Evolutionary conservation across 2,113 vertebrate species (phyloP), one percentile per base, ranked within the genome.

Genomic region (Cephalopholis sonnerati): DNA sequence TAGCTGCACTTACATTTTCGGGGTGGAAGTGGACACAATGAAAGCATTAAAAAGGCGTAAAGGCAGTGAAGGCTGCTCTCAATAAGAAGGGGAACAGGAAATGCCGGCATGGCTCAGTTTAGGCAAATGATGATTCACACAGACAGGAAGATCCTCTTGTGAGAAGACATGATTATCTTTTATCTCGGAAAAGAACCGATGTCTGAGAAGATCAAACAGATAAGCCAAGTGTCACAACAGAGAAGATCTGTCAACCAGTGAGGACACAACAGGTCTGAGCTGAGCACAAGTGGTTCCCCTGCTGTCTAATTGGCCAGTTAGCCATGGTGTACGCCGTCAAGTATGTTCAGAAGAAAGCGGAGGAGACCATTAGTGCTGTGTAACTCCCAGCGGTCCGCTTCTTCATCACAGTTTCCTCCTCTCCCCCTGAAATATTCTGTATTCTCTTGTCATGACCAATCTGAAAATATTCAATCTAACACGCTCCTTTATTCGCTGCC

Each of bases 231-330:
- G 83, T 82, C 84, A 65, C 71, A 68, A 48, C 74, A 72, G 48
- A 89, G 81, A 77, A 61, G 51, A 86, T 89, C 76, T 74, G 84
- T 90, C 90, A 89, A 70, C 74, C 82, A 71, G 65, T 9, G 61
- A 74, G 32, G 80, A 90, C 83, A 77, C 83, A 84, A 86, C 81
- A 90, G 76, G 77, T 85, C 81, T 46, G 44, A 50, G 12, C 24
- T 20, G 63, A 85, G 83, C 77, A 67, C 70, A 74, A 92, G 84
- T 70, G 70, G 41, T 44, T 81, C 72, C 57, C 79, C 86, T 64
- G 62, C 50, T 54, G 69, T 87, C 74, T 94, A 94, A 94, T 93
- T 93, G 91, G 92, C 86, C 81, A 74, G 87, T 88, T 93, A 93
- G 86, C 81, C 70, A 61, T 20, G 63, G 72, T 84, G 74, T 85